These are phyloP conservation scores for Hyperoodon ampullatus DNA, from an alignment of 2,113 vertebrate genomes.

Conservation along the genomic window DNA sequence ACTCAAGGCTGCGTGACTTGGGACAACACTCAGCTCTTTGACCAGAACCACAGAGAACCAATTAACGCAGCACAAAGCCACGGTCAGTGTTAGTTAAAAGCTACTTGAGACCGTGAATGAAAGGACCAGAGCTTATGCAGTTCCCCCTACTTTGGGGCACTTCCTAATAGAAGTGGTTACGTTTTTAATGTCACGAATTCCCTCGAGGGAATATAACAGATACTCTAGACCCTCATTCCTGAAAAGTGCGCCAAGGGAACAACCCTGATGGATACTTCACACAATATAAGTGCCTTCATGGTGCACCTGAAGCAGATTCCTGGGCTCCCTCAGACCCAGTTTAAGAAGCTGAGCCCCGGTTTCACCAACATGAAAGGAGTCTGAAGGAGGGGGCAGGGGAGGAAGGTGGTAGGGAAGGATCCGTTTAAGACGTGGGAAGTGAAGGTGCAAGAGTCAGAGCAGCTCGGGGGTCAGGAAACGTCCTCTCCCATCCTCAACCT, in stretches of 20 bases:
- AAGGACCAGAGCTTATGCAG: not conserved
- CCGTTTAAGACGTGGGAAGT: not conserved
- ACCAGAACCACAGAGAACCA: not conserved
- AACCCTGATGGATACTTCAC: not conserved
- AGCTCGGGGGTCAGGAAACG: accelerated
- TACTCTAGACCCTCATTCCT: not conserved
- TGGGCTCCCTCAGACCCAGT: no score
- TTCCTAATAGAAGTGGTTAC: accelerated
- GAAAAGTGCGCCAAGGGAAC: accelerated
- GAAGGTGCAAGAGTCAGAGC: not conserved
- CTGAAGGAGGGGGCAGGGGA: not conserved
- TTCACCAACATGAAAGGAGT: not conserved
- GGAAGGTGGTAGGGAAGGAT: accelerated
- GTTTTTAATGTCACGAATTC: not conserved
- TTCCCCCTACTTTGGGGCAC: no score
- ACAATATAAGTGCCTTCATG: accelerated
- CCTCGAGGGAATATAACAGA: not conserved
- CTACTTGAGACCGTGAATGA: not conserved
- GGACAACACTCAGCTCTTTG: not conserved
- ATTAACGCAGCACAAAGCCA: not conserved
- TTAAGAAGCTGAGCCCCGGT: not conserved
- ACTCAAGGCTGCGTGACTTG: not conserved
- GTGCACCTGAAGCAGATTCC: not conserved
- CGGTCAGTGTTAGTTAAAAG: accelerated
- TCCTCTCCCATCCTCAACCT: accelerated